Base-by-base conservation (phyloP, 2,888 invertebrate species). In the Nomada goodeniana region DNA sequence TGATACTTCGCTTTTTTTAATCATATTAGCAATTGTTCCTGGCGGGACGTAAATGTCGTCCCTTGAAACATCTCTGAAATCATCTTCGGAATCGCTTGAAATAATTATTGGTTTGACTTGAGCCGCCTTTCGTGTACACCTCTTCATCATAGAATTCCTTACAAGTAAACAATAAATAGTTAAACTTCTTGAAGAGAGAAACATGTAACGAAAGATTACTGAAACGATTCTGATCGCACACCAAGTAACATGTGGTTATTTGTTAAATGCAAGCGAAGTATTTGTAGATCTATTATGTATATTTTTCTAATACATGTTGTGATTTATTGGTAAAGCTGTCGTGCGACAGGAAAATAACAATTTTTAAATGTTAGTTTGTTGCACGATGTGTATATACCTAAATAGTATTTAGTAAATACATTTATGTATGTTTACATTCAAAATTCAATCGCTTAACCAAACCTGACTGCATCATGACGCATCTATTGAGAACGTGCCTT, bases 1-100 rank as follows among this genome's bases (percentile, higher is more conserved):
- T 36, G 36, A 36, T 36, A 7, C 36, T 36, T 36, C 7, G 36
- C 36, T 36, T 36, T 36, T 36, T 36, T 36, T 36, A 36, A 36
- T 36, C 36, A 1, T 36, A 7, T 36, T 36, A 36, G 36, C 10
- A 1, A n/a, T 18, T 67, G 11, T 2, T 63, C 53, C 7, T 36
- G 36, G 36, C 0, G 75, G 57, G 13, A 68, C 10, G 29, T 75
- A 83, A 13, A 61, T 52, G 7, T 80, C 71, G 29, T 86, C 88
- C 4, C 42, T 44, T 18, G 23, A 67, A 47, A 13, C 20, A 11
- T 53, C 4, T 60, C 18, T 10, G 1, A 7, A 2, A 20, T 57
- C 52, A 20, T 52, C 61, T 11, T 87, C 90, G 0, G 86, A 83
- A 47, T 89, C 89, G 20, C 86, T 84, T 15, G 78, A 26, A 7